A percentile compares a stretch with the other conserved stretches of the same genome.
Evolutionary conservation across 2,888 invertebrate species (phyloP).

Genomic region (Dynastes tityus): DNA sequence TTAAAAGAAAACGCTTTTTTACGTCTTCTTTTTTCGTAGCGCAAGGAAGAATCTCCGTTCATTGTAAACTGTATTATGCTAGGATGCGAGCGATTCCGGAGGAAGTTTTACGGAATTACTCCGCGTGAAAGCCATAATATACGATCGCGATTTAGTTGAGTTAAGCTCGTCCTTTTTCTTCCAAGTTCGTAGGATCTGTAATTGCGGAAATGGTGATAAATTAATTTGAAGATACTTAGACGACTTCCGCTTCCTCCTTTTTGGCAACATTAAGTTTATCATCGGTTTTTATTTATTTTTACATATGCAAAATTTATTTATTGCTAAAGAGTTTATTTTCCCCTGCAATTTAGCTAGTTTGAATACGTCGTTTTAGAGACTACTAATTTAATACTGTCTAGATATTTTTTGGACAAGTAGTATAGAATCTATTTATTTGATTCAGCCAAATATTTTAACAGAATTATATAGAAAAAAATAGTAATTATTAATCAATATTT

Average conservation of each 20-base stretch:
- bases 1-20: constrained; percentile 15
- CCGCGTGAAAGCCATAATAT: constrained; percentile 9
- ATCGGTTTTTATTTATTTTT: not conserved
- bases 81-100: not conserved
- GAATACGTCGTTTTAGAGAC: too few species aligned
- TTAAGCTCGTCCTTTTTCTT: constrained; percentile 1
- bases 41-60: too few species aligned
- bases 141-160: constrained; percentile 17
- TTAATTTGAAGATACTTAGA: constrained; percentile 16
- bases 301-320: not conserved
- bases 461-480: too few species aligned
- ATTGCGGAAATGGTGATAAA: constrained; percentile 36
- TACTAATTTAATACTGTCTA: too few species aligned
- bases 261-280: not conserved
- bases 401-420: too few species aligned
- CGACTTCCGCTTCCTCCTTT: constrained; percentile 6
- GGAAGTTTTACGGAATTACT: constrained; percentile 31
- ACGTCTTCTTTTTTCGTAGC: too few species aligned
- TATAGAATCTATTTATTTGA: too few species aligned
- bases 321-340: too few species aligned
- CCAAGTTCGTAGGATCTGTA: not conserved
- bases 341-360: too few species aligned
- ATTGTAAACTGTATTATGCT: constrained; percentile 9
- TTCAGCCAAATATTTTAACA: too few species aligned
- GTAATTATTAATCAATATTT: too few species aligned